Percentiles rank a stretch among this genome's conserved stretches.
phyloP scores from a whole-genome alignment of 2,888 invertebrate species.

The Epiblema foenella region DNA sequence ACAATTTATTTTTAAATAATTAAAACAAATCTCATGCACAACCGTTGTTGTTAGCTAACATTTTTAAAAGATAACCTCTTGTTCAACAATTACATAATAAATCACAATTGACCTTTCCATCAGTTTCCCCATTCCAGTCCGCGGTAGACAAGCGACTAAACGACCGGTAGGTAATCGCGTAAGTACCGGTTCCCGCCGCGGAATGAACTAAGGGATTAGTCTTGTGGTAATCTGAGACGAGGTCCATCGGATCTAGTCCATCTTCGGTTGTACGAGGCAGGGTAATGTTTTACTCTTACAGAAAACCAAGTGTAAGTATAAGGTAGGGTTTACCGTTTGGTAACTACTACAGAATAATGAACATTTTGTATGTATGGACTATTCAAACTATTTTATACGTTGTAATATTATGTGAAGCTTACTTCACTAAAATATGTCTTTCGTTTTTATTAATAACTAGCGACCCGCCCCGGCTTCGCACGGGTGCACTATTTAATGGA shows the following conservation, averaged over 20 bases:
- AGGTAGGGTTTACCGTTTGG: background rate
- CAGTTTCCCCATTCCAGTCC: slow-evolving; percentile 60
- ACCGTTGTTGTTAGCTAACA: background rate
- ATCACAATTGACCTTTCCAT: slow-evolving; percentile 59
- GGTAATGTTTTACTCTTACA: background rate
- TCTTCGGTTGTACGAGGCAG: slow-evolving; percentile 26
- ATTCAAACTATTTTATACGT: no score
- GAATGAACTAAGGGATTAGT: slow-evolving; percentile 35
- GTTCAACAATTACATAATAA: slow-evolving; percentile 50
- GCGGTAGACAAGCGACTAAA: slow-evolving; percentile 25
- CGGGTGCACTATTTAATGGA: no score
- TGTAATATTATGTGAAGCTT: no score
- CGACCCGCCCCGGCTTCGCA: no score
- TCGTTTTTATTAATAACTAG: no score
- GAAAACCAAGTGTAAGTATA: background rate
- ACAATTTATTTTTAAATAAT: background rate
- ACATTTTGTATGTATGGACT: no score
- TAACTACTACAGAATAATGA: background rate
- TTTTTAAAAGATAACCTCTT: slow-evolving; percentile 19
- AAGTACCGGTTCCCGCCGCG: slow-evolving; percentile 39
- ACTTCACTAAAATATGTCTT: no score
- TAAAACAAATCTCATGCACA: background rate
- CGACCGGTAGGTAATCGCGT: slow-evolving; percentile 40
- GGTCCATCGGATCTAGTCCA: slow-evolving; percentile 17
- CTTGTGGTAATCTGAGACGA: slow-evolving; percentile 26